Evolutionary conservation across 2,113 vertebrate species (phyloP), one percentile per base, ranked within the genome.

Genomic region (Atlantisia rogersi): DNA sequence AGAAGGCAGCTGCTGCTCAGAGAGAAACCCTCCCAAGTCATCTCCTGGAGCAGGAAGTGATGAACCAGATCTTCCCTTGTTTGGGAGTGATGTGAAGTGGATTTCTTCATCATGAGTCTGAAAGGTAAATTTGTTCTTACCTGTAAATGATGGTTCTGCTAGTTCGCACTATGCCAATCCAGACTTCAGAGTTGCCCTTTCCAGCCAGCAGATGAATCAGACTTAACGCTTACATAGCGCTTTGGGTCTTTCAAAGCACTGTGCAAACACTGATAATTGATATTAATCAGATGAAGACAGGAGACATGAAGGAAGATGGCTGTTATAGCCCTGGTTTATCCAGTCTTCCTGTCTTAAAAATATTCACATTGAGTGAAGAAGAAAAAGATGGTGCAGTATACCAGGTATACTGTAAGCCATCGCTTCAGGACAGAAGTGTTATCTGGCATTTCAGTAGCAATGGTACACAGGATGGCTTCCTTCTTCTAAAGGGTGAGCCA

Each of bases 41-140:
- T 94, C 75, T 95, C 95, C 77, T 6, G 97, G 96, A 98, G 96
- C 97, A 98, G 97, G 96, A 98, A 97, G 88, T 96, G 86, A 93
- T 96, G 97, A 97, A 86, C 96, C 96, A 98, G 81, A 96, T 96
- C 97, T 97, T 98, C 97, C 97, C 97, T 98, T 97, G 93, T 97
- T 96, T 97, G 97, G 90, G 92, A 98, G 96, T 95, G 97, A 92
- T 82, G 55, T 86, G 96, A 98, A 97, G 97, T 95, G 97, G 97
- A 98, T 97, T 94, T 97, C 97, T 97, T 96, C 98, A 12, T 96
- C 98, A 97, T 95, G 96, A 98, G 97, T 97, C 97, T 97, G 97
- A 98, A 98, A 98, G 98, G 98, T 98, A 98, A 98, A 98, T 98
- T 98, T 98, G 98, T 98, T 98, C 98, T 98, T 98, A 98, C 96